Evolutionary conservation across 2,113 vertebrate species (phyloP).

Genomic region (Hiodon alosoides): DNA sequence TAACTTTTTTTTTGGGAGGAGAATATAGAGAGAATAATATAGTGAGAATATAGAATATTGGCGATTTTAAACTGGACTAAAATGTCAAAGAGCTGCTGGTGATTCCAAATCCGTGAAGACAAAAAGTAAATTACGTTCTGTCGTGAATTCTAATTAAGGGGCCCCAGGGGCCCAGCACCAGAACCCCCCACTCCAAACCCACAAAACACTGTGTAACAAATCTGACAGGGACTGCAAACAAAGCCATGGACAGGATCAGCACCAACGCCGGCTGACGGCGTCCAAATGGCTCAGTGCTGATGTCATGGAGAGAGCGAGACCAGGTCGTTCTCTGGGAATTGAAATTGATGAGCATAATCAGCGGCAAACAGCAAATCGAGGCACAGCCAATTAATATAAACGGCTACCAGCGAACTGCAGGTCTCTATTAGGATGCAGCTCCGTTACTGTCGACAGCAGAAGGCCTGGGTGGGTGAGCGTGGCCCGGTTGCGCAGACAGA

Average conservation of each 20-base stretch:
- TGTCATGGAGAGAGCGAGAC: neutral
- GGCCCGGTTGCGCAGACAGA: neutral
- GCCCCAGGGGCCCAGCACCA: too few species aligned
- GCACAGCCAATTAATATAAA: neutral
- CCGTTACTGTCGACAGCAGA: neutral
- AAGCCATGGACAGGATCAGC: neutral
- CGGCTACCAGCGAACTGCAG: neutral
- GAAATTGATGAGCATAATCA: constrained; percentile 1
- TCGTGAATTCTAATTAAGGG: too few species aligned
- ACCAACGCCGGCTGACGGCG: neutral
- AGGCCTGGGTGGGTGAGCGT: neutral
- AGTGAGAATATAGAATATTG: too few species aligned
- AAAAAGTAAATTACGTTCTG: too few species aligned
- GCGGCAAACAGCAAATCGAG: neutral
- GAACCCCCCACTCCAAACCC: neutral
- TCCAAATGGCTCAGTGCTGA: neutral
- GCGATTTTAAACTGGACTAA: too few species aligned
- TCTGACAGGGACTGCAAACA: neutral
- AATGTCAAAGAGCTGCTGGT: too few species aligned
- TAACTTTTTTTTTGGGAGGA: too few species aligned
- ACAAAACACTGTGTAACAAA: neutral
- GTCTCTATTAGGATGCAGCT: neutral
- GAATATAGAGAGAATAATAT: too few species aligned
- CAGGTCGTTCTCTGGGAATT: too few species aligned
- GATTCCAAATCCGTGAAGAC: too few species aligned